Evolutionary conservation across 2,888 invertebrate species (phyloP).

Genomic region (Cybosia mesomella): DNA sequence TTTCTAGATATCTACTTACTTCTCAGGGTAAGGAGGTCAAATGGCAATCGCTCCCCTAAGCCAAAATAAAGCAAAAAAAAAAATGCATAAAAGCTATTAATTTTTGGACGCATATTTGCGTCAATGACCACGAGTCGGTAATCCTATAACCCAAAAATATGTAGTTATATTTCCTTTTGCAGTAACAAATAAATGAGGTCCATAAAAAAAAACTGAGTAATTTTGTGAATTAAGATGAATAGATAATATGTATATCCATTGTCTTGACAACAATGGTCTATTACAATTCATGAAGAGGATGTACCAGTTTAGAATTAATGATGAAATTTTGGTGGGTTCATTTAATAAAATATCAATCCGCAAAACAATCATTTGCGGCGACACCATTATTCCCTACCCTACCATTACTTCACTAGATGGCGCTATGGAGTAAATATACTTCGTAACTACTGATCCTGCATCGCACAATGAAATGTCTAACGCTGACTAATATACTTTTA

Average conservation of each 20-base stretch:
- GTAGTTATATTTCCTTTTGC: neutral
- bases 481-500: no score
- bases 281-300: neutral
- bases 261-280: slow-evolving; percentile 7
- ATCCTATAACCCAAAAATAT: neutral
- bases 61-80: no score
- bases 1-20: no score
- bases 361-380: neutral
- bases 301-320: slow-evolving; percentile 16
- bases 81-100: no score
- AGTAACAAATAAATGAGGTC: neutral
- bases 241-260: slow-evolving; percentile 9
- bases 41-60: no score
- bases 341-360: neutral
- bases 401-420: no score
- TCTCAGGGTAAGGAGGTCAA: no score
- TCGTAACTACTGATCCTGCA: no score
- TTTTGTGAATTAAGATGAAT: slow-evolving; percentile 12
- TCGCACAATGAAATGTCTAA: no score
- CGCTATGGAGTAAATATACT: no score
- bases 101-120: no score
- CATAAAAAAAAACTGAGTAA: neutral
- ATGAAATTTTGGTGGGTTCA: neutral
- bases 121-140: neutral
- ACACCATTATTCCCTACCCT: neutral